These are phyloP conservation scores for Coenonympha arcania DNA, from an alignment of 2,888 invertebrate species.

Conservation along the genomic window DNA sequence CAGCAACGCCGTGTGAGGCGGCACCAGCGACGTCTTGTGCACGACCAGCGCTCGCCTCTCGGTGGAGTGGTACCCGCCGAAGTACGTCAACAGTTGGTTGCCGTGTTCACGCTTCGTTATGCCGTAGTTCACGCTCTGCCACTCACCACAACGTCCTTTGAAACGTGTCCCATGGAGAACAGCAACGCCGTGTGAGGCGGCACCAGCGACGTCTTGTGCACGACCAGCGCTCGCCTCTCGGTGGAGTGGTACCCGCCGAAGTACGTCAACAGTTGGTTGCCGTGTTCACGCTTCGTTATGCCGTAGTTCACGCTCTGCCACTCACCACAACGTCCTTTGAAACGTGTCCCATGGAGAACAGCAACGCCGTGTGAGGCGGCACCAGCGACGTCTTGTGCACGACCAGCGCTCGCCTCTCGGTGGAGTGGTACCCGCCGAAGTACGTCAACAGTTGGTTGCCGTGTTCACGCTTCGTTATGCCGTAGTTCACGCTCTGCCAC, in stretches of 20 bases:
- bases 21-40: constrained; percentile 73
- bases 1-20: constrained; percentile 74
- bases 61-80: constrained; percentile 71
- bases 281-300: constrained; percentile 44
- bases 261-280: constrained; percentile 68
- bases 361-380: constrained; percentile 73
- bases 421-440: constrained; percentile 73
- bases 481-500: constrained; percentile 77
- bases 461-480: constrained; percentile 45
- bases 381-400: constrained; percentile 75
- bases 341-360: constrained; percentile 63
- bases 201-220: constrained; percentile 75
- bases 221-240: constrained; percentile 69
- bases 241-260: constrained; percentile 73
- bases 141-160: constrained; percentile 32
- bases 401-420: constrained; percentile 68
- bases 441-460: constrained; percentile 69
- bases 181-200: constrained; percentile 74
- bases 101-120: constrained; percentile 46
- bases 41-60: constrained; percentile 72
- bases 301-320: constrained; percentile 77
- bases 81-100: constrained; percentile 70
- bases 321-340: constrained; percentile 33
- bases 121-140: constrained; percentile 77
- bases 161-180: constrained; percentile 55